Percentiles rank a stretch among this genome's conserved stretches.
These are phyloP conservation scores for Oncorhynchus gorbuscha DNA, from an alignment of 2,113 vertebrate species.

Conservation along the genomic window DNA sequence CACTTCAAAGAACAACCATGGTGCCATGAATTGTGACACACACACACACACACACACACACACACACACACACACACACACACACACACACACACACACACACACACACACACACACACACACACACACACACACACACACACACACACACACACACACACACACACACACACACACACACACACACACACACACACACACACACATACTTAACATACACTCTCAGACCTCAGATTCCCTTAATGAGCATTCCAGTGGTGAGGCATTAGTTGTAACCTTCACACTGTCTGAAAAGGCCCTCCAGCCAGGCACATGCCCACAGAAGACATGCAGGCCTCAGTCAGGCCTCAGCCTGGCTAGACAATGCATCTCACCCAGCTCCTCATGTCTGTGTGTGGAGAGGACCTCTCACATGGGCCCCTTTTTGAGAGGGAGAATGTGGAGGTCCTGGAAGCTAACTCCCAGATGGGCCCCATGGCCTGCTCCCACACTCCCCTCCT, in stretches of 20 bases:
- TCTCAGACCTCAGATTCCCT: not conserved
- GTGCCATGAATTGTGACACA: too few relatives aligned
- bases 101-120: too few relatives aligned
- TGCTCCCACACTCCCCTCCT: conserved; percentile 37
- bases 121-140: too few relatives aligned
- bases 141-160: too few relatives aligned
- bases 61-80: too few relatives aligned
- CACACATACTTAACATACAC: not conserved
- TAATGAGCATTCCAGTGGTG: conserved; percentile 2
- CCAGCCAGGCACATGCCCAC: conserved; percentile 6
- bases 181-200: too few relatives aligned
- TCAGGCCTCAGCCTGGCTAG: conserved; percentile 4
- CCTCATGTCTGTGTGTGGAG: not conserved
- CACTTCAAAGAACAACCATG: too few relatives aligned
- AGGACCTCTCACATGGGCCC: conserved; percentile 7
- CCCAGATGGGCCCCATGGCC: conserved; percentile 5
- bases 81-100: too few relatives aligned
- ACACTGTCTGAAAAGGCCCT: conserved; percentile 28
- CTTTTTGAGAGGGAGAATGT: conserved; percentile 2
- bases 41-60: too few relatives aligned
- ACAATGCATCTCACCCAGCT: conserved; percentile 10
- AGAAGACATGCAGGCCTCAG: not conserved
- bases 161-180: too few relatives aligned
- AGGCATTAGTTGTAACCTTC: conserved; percentile 4
- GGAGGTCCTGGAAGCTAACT: conserved; percentile 7